Evolutionary conservation across 2,113 vertebrate genomes (phyloP).

Genomic region (Litocranius walleri): DNA sequence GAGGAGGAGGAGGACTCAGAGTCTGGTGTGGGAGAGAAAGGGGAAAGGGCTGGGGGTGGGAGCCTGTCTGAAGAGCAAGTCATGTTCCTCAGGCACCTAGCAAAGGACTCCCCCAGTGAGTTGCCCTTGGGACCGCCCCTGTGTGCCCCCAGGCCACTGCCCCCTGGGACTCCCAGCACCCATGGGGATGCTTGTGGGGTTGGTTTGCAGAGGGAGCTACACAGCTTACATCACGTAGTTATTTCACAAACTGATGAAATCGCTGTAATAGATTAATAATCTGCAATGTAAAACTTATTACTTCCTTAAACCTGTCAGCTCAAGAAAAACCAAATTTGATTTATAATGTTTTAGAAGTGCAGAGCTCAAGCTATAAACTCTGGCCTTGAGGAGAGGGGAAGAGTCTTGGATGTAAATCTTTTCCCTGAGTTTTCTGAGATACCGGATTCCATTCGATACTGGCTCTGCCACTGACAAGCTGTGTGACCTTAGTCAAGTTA

Average conservation of each 20-base stretch:
- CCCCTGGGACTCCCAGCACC: background rate
- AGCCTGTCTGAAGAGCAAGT: background rate
- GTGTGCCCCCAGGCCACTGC: background rate
- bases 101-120: background rate
- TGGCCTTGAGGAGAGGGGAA: background rate
- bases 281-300: slow-evolving; percentile 58
- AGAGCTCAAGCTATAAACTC: background rate
- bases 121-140: background rate
- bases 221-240: slow-evolving; percentile 48
- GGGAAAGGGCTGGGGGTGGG: background rate
- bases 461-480: background rate
- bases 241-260: slow-evolving; percentile 70
- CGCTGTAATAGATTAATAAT: slow-evolving; percentile 60
- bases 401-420: background rate
- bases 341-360: slow-evolving; percentile 26
- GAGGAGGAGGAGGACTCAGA: no score
- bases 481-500: background rate
- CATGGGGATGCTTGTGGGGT: background rate
- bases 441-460: background rate
- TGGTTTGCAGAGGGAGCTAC: slow-evolving; percentile 27
- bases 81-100: background rate
- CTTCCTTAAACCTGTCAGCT: slow-evolving; percentile 48
- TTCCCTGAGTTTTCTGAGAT: background rate
- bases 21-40: background rate
- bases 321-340: slow-evolving; percentile 47